Percentiles rank a stretch among this genome's conserved stretches.
Conservation (phyloP, 1,140 invertebrate genomes). For the Centruroides vittatus region DNA sequence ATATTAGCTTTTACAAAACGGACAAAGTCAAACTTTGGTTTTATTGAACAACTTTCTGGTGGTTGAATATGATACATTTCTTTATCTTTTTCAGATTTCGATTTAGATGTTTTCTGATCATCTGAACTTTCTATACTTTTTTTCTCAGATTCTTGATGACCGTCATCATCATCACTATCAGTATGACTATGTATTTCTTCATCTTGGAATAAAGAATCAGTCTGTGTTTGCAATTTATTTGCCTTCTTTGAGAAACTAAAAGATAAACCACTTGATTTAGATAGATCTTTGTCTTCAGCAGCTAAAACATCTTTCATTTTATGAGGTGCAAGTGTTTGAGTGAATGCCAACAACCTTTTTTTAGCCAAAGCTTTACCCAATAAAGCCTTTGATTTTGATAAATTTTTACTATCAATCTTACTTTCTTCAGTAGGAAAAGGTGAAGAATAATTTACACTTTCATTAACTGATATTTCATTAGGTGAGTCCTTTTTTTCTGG, state of each 20-base stretch:
- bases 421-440: background rate
- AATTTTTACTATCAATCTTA: background rate
- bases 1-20: constrained; percentile 12
- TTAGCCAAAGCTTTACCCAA: constrained; percentile 16
- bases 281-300: background rate
- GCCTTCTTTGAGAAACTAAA: constrained; percentile 18
- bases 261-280: constrained; percentile 7
- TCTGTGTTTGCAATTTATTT: constrained; percentile 4
- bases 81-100: background rate
- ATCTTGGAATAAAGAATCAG: constrained; percentile 9
- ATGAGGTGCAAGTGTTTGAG: background rate
- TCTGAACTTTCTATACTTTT: background rate
- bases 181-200: background rate
- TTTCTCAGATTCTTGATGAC: constrained; percentile 1
- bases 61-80: constrained; percentile 7
- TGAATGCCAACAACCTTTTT: constrained; percentile 16
- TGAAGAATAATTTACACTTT: too few relatives aligned
- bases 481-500: too few relatives aligned
- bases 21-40: constrained; percentile 14
- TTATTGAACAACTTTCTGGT: constrained; percentile 6
- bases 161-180: background rate
- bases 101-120: background rate
- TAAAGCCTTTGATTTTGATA: constrained; percentile 12
- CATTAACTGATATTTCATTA: too few relatives aligned
- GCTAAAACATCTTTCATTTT: background rate